Percentiles rank a stretch among this genome's conserved stretches.
phyloP scores from a whole-genome alignment of 2,797 vertebrate species.

The Amniataba percoides region DNA sequence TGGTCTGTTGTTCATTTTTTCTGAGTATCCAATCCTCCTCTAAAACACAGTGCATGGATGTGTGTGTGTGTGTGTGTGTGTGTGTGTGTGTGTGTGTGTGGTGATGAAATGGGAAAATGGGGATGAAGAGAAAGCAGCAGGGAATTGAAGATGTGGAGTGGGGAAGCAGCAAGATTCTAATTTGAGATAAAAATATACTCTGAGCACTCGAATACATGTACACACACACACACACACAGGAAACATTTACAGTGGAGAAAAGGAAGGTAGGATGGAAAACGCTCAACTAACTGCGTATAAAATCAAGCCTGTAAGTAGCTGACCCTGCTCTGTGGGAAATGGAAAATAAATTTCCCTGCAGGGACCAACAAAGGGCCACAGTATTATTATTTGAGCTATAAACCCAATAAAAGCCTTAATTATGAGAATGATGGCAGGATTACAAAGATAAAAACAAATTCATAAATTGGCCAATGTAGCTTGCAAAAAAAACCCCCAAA shows the following conservation, averaged over 20 bases:
- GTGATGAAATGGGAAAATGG: constrained; percentile 63
- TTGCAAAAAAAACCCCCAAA: background rate
- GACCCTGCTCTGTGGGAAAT: constrained; percentile 42
- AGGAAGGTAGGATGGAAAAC: constrained; percentile 38
- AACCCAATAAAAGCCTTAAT: constrained; percentile 10
- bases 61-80: constrained; percentile 12
- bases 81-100: background rate
- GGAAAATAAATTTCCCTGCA: constrained; percentile 49
- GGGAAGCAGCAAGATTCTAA: constrained; percentile 71
- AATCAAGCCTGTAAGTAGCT: constrained; percentile 45
- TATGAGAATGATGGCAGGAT: background rate
- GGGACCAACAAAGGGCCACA: constrained; percentile 41
- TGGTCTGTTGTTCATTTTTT: constrained; percentile 64
- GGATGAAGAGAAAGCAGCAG: constrained; percentile 68
- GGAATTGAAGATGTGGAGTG: constrained; percentile 67
- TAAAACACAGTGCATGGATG: constrained; percentile 27
- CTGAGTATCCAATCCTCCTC: constrained; percentile 44
- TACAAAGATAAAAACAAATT: constrained; percentile 4
- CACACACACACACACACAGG: constrained; percentile 6
- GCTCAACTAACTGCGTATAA: constrained; percentile 35
- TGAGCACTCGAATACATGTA: constrained; percentile 18
- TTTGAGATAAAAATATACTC: constrained; percentile 80
- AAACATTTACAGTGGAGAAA: constrained; percentile 25
- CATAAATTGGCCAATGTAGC: constrained; percentile 8
- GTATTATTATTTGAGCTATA: constrained; percentile 18